phyloP scores from a whole-genome alignment of 1,140 invertebrate genomes.

The Drosophila pachea region DNA sequence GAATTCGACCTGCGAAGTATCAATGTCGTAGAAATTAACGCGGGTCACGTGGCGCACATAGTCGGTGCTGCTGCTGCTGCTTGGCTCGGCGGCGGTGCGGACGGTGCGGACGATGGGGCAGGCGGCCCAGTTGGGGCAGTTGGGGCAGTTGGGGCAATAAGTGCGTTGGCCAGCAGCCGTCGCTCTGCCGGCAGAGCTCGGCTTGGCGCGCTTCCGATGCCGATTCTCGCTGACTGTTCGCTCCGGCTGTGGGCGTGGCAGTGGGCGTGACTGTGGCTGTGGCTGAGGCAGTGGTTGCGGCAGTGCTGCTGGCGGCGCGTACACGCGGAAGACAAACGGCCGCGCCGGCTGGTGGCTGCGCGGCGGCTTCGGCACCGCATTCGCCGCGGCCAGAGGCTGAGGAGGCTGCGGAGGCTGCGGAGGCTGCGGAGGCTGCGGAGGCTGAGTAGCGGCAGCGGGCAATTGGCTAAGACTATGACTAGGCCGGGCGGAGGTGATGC shows the following conservation, averaged over 20 bases:
- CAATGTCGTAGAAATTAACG: slow-evolving; percentile 79
- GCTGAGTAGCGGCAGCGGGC: slow-evolving; percentile 1
- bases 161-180: no score
- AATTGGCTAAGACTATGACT: slow-evolving; percentile 66
- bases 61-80: slow-evolving; percentile 38
- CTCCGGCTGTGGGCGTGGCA: slow-evolving; percentile 10
- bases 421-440: background rate
- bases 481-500: slow-evolving; percentile 38
- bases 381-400: slow-evolving; percentile 24
- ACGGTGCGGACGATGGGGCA: no score
- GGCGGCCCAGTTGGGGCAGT: no score
- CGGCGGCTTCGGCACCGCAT: slow-evolving; percentile 70
- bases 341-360: slow-evolving; percentile 38
- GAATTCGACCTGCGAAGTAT: slow-evolving; percentile 79
- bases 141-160: no score
- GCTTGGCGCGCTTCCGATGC: slow-evolving; percentile 7
- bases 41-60: slow-evolving; percentile 79
- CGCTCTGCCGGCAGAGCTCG: no score
- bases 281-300: slow-evolving; percentile 23
- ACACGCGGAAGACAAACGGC: slow-evolving; percentile 45
- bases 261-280: slow-evolving; percentile 12
- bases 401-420: background rate
- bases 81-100: no score
- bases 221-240: background rate
- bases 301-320: slow-evolving; percentile 25